Percentiles rank a stretch among this genome's conserved stretches.
Conservation (phyloP, 1,140 invertebrate species). For the Xylocopa sonorina region DNA sequence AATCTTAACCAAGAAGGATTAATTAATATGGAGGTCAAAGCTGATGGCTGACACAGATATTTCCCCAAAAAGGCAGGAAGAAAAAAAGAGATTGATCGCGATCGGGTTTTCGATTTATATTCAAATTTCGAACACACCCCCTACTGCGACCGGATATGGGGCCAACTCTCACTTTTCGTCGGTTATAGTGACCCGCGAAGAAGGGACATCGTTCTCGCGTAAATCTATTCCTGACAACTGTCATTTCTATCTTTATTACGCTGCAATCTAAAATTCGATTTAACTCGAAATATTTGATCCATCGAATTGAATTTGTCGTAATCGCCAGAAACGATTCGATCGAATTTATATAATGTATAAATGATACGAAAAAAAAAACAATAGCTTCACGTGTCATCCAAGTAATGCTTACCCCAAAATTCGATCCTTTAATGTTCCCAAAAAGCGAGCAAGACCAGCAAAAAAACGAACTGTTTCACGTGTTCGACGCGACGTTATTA, state of each 20-base stretch:
- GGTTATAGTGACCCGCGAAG: conserved; percentile 25
- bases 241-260: conserved; percentile 40
- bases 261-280: neutral
- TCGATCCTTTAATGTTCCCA: no score
- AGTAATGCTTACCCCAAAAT: no score
- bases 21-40: conserved; percentile 44
- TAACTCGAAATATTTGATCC: neutral
- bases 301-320: neutral
- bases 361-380: no score
- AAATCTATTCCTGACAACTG: conserved; percentile 35
- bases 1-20: no score
- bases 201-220: conserved; percentile 34
- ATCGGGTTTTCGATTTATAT: conserved; percentile 52
- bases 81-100: conserved; percentile 42
- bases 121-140: conserved; percentile 41
- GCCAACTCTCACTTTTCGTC: conserved; percentile 35
- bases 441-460: neutral
- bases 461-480: neutral
- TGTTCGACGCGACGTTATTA: neutral
- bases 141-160: conserved; percentile 28
- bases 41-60: conserved; percentile 26
- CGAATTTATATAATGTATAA: neutral
- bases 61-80: conserved; percentile 13
- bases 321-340: neutral
- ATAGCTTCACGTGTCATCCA: no score